phyloP scores from a whole-genome alignment of 2,113 vertebrate genomes.

The Azemiops feae region DNA sequence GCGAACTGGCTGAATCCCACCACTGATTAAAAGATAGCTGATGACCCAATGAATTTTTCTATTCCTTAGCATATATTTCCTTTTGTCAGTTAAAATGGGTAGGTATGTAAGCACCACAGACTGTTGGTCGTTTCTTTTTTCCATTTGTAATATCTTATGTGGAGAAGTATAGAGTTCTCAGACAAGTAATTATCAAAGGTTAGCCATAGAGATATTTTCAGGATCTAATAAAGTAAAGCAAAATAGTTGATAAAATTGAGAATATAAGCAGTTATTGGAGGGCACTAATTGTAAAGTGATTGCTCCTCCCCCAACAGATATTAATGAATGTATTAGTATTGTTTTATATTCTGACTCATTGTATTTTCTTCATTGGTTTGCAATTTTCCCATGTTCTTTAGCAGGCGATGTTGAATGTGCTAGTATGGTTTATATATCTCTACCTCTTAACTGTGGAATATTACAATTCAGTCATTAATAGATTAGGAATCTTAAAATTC shows the following conservation, averaged over 20 bases:
- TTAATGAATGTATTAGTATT: not conserved
- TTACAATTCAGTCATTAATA: not conserved
- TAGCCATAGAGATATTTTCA: not conserved
- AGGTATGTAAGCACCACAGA: not conserved
- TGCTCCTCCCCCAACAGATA: not conserved
- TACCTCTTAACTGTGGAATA: not conserved
- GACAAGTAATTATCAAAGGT: not conserved
- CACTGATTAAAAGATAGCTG: not conserved
- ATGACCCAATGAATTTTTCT: not conserved
- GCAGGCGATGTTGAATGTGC: not conserved
- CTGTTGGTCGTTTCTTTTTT: not conserved
- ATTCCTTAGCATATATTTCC: not conserved
- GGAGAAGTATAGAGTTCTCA: not conserved
- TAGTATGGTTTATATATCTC: not conserved
- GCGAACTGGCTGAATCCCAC: too few species aligned
- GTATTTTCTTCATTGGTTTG: not conserved
- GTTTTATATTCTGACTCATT: not conserved
- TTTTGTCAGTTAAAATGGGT: not conserved
- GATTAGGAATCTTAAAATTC: not conserved
- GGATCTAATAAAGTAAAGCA: not conserved
- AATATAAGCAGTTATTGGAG: not conserved
- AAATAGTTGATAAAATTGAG: not conserved
- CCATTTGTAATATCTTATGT: not conserved
- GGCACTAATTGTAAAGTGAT: not conserved
- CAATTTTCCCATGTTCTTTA: not conserved